Conservation (phyloP, 2,797 vertebrate species). For the Coranthus polyacanthus region DNA sequence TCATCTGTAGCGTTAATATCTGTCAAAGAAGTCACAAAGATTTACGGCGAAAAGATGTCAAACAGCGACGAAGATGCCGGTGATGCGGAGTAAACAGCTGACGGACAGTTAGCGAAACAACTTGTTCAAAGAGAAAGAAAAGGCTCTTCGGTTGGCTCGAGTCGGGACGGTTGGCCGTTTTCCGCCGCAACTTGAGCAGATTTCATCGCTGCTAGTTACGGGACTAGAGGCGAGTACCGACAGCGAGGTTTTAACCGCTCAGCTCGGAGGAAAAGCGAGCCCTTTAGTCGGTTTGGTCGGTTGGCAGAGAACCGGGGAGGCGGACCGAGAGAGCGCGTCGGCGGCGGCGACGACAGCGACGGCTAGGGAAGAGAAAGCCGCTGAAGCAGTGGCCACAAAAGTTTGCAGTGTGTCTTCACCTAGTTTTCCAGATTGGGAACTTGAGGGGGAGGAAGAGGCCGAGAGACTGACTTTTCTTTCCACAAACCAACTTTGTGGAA, state of each 20-base stretch:
- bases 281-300: constrained; percentile 18
- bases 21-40: constrained; percentile 64
- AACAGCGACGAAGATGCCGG: constrained; percentile 74
- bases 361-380: constrained; percentile 21
- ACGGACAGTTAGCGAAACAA: constrained; percentile 73
- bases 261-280: constrained; percentile 18
- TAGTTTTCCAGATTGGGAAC: constrained; percentile 60
- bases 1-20: constrained; percentile 52
- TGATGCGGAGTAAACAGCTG: constrained; percentile 72
- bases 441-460: constrained; percentile 51
- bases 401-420: constrained; percentile 63
- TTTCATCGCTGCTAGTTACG: constrained; percentile 36
- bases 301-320: constrained; percentile 29
- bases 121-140: constrained; percentile 45
- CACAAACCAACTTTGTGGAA: constrained; percentile 67
- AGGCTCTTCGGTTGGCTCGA: constrained; percentile 37
- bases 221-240: constrained; percentile 38
- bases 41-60: constrained; percentile 68
- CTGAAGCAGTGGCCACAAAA: constrained; percentile 56
- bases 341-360: no score
- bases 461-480: constrained; percentile 65
- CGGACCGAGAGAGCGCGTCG: constrained; percentile 30
- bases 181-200: constrained; percentile 60
- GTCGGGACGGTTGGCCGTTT: constrained; percentile 67
- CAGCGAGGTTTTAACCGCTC: constrained; percentile 25